These are phyloP conservation scores for Thysanoteuthis rhombus DNA, from an alignment of 2,888 invertebrate genomes.

Conservation along the genomic window DNA sequence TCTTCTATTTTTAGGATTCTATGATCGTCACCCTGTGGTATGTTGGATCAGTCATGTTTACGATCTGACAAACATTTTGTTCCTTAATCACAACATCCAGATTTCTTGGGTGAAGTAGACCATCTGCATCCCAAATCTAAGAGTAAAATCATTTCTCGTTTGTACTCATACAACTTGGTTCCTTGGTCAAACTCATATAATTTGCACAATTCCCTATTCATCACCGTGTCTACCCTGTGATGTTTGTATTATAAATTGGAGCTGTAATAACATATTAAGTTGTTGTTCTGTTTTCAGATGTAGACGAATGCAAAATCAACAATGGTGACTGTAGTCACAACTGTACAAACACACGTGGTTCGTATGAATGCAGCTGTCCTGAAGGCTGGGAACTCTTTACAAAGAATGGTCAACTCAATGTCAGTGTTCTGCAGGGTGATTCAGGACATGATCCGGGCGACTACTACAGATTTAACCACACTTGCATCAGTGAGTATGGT, in stretches of 20 bases:
- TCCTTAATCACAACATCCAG: too few relatives aligned
- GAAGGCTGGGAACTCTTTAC: conserved; percentile 89
- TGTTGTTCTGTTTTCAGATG: conserved; percentile 39
- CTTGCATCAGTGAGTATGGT: conserved; percentile 79
- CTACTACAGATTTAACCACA: conserved; percentile 87
- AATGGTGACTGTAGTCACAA: conserved; percentile 26
- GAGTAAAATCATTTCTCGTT: too few relatives aligned
- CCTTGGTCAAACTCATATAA: too few relatives aligned
- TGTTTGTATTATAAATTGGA: background rate
- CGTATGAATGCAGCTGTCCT: conserved; percentile 80
- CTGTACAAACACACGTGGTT: conserved; percentile 40
- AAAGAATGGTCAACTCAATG: conserved; percentile 89
- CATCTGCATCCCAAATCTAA: too few relatives aligned
- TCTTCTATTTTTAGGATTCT: too few relatives aligned
- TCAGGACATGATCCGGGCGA: conserved; percentile 90
- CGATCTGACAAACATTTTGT: too few relatives aligned
- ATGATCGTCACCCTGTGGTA: too few relatives aligned
- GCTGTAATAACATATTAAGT: background rate
- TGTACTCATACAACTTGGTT: too few relatives aligned
- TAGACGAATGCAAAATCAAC: conserved; percentile 43
- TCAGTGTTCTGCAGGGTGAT: conserved; percentile 80
- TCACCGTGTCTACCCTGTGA: background rate
- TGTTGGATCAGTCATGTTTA: too few relatives aligned
- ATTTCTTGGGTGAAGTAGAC: too few relatives aligned
- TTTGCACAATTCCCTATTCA: too few relatives aligned